Conservation (phyloP, 2,113 vertebrate species). For the Malurus elegans region DNA sequence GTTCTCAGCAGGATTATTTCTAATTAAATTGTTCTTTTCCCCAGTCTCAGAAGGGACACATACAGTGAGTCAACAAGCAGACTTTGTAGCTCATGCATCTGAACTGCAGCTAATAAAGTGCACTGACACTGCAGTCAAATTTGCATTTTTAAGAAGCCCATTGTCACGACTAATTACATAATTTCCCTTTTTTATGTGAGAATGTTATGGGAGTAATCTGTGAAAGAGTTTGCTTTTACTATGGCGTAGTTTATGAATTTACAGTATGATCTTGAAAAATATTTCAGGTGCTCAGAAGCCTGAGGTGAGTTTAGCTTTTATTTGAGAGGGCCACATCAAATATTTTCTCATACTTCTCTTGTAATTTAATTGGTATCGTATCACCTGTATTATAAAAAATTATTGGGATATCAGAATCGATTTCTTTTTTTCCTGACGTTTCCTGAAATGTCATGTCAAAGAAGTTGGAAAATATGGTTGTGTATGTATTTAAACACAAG, state of each 20-base stretch:
- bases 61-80: background rate
- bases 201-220: background rate
- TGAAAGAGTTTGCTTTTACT: background rate
- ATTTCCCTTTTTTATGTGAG: background rate
- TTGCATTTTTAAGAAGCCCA: conserved; percentile 2
- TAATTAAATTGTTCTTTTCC: conserved; percentile 52
- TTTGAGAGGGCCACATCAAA: background rate
- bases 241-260: background rate
- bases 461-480: background rate
- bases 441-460: background rate
- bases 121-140: background rate
- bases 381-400: background rate
- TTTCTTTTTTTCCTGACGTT: background rate
- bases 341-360: background rate
- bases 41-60: background rate
- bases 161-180: background rate
- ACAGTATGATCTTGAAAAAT: background rate
- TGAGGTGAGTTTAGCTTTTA: background rate
- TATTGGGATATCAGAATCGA: background rate
- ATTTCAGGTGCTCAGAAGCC: background rate
- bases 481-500: background rate
- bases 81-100: background rate
- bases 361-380: background rate
- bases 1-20: conserved; percentile 1
- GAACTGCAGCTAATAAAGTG: conserved; percentile 13